A percentile compares a stretch with the other conserved stretches of the same genome.
Evolutionary conservation across 2,113 vertebrate genomes (phyloP).

Genomic region (Panthera tigris): DNA sequence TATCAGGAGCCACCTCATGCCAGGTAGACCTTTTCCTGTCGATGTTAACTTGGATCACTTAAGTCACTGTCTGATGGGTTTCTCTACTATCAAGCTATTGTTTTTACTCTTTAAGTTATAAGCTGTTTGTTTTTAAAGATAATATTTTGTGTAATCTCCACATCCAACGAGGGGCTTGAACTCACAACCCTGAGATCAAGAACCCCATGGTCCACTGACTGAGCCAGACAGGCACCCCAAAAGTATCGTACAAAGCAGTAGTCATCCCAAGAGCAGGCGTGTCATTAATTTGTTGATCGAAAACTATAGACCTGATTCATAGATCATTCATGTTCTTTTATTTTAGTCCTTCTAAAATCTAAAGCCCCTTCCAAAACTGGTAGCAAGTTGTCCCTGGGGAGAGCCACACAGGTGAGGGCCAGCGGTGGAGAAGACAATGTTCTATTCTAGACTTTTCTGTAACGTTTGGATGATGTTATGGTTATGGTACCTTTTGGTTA

Average conservation of each 20-base stretch:
- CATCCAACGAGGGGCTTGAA: neutral
- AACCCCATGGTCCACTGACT: neutral
- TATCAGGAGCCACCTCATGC: neutral
- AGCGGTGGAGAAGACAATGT: neutral
- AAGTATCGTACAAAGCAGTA: too few relatives aligned
- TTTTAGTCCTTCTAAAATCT: neutral
- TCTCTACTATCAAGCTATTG: neutral
- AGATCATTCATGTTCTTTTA: neutral
- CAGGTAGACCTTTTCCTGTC: neutral
- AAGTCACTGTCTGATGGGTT: neutral
- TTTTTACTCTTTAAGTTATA: neutral
- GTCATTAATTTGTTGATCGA: neutral
- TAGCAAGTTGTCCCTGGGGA: neutral
- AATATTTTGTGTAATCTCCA: neutral
- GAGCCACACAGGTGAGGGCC: neutral
- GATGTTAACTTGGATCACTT: neutral
- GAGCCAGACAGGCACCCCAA: neutral
- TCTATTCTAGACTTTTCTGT: neutral
- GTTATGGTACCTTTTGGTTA: neutral
- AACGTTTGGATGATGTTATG: neutral
- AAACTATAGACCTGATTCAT: neutral
- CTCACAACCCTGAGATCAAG: neutral
- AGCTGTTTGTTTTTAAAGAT: neutral
- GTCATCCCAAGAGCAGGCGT: neutral
- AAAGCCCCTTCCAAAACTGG: neutral